These are phyloP conservation scores for Muntiacus reevesi DNA, from an alignment of 2,113 vertebrate species.

Conservation along the genomic window DNA sequence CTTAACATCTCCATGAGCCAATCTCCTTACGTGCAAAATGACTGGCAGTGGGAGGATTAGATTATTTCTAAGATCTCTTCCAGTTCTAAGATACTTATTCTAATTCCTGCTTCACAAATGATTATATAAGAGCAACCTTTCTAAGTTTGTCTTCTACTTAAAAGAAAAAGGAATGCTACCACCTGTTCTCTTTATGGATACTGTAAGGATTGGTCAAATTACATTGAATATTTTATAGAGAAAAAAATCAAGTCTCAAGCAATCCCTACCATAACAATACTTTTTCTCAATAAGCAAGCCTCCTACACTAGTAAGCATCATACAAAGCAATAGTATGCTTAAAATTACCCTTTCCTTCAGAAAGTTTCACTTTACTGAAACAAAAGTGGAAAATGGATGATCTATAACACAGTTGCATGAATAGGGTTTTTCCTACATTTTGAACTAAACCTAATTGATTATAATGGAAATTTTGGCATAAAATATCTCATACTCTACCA, in stretches of 20 bases:
- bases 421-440: neutral
- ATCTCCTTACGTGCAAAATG: conserved; percentile 23
- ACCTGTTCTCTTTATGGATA: neutral
- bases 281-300: neutral
- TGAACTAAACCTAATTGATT: neutral
- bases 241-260: neutral
- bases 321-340: neutral
- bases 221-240: neutral
- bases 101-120: conserved; percentile 45
- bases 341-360: neutral
- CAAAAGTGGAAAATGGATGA: neutral
- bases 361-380: neutral
- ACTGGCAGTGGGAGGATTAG: conserved; percentile 34
- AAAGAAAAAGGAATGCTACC: neutral
- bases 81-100: conserved; percentile 57
- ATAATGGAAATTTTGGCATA: neutral
- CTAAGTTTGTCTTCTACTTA: neutral
- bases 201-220: neutral
- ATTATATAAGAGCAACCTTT: conserved; percentile 30
- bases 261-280: neutral
- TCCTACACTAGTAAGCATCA: neutral
- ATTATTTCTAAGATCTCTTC: conserved; percentile 43
- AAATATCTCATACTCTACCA: neutral
- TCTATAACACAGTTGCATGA: neutral
- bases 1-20: conserved; percentile 21